Base-by-base conservation (phyloP, 2,113 vertebrate species). In the Neopipo cinnamomea region DNA sequence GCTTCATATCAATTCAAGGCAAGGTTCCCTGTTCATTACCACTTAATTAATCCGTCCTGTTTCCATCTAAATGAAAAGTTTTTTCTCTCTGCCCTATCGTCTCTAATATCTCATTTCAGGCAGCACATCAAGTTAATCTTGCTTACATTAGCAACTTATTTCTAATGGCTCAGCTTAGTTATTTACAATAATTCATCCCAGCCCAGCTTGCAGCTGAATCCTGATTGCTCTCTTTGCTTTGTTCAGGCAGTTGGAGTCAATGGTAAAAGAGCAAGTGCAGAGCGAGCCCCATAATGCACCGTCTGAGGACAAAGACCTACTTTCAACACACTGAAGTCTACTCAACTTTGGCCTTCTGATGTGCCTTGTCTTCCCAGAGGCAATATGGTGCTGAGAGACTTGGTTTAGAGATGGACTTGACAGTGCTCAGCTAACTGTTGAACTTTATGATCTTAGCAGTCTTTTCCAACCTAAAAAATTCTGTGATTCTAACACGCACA, bases 1-100 rank as follows among this genome's bases (percentile, higher is more conserved):
- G 59, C 46, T 90, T 96, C 66, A 81, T 95, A 94, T 61, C 88
- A 90, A 93, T 91, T 81, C 88, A 92, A 96, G 93, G 91, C 89
- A 94, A 97, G 78, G 92, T 74, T 97, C 93, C 93, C 93, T 94
- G 52, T 95, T 97, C 15, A 41, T 92, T 84, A 85, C 93, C 85
- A 78, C 91, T 96, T 97, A 96, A 95, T 97, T 97, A 96, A 98
- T 96, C 89, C 90, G 96, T 97, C 76, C 74, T 65, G 95, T 87
- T 95, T 89, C 92, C 86, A 91, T 91, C 81, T 95, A 95, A 89
- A 93, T 91, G 91, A 95, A 95, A 96, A 95, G 93, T 97, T 97
- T 97, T 96, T 73, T 94, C 66, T 88, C 67, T 95, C 85, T 86
- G 76, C 72, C 46, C 93, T 95, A 97, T 96, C 95, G 97, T 93